phyloP scores from a whole-genome alignment of 2,888 invertebrate species.

The Xiphydria camelus region DNA sequence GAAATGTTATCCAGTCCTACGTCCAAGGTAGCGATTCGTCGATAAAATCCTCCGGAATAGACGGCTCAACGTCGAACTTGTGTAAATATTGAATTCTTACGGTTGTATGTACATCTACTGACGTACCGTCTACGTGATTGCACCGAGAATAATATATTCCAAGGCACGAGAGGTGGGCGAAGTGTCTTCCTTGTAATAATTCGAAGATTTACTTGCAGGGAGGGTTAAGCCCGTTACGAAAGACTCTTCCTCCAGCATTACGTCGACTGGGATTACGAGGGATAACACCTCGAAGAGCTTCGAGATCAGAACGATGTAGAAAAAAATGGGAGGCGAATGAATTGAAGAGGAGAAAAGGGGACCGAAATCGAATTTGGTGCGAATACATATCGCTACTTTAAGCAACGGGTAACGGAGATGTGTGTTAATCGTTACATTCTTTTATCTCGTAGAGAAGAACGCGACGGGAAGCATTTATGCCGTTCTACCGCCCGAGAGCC shows the following conservation, averaged over 20 bases:
- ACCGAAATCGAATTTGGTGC: constrained; percentile 13
- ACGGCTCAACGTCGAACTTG: constrained; percentile 23
- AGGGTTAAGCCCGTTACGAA: constrained; percentile 23
- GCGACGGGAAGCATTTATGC: too few species aligned
- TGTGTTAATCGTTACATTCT: too few species aligned
- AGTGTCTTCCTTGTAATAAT: too few species aligned
- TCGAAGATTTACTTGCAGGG: too few species aligned
- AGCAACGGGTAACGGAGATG: too few species aligned
- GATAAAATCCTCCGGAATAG: constrained; percentile 19
- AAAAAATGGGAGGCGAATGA: too few species aligned
- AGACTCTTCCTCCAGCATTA: constrained; percentile 20
- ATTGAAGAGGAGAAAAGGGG: background rate
- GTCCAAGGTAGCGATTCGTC: constrained; percentile 22
- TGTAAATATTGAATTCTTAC: constrained; percentile 31
- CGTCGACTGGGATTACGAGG: constrained; percentile 17
- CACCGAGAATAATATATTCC: too few species aligned
- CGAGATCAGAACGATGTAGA: constrained; percentile 11
- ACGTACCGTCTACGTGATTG: too few species aligned
- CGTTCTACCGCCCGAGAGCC: too few species aligned
- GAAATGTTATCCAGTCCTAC: background rate
- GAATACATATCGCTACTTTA: constrained; percentile 14
- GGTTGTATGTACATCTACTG: too few species aligned
- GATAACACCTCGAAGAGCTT: constrained; percentile 21
- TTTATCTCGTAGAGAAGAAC: too few species aligned
- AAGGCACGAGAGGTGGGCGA: too few species aligned